A percentile compares a stretch with the other conserved stretches of the same genome.
These are phyloP conservation scores for Synchiropus splendidus DNA, from an alignment of 2,113 vertebrate species.

Conservation along the genomic window DNA sequence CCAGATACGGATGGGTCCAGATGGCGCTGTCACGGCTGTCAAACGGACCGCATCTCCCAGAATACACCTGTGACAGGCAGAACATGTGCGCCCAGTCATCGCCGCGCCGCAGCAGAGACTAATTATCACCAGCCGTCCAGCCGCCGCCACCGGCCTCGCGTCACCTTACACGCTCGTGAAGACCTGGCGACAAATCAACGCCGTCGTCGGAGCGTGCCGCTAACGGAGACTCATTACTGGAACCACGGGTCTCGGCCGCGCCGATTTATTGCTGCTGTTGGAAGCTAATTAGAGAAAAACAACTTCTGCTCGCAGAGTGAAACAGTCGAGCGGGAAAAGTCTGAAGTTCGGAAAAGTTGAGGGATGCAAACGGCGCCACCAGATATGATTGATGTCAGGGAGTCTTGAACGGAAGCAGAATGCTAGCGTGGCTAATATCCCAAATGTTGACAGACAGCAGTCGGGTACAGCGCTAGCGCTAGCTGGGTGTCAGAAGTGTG, in stretches of 20 bases:
- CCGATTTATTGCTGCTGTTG: background rate
- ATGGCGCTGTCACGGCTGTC: conserved; percentile 70
- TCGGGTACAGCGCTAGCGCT: too few relatives aligned
- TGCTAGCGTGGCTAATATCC: too few relatives aligned
- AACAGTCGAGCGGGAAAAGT: too few relatives aligned
- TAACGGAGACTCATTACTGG: background rate
- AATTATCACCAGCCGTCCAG: conserved; percentile 65
- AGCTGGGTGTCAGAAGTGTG: background rate
- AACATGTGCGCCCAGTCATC: conserved; percentile 68
- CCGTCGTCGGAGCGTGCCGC: conserved; percentile 24
- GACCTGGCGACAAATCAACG: conserved; percentile 35
- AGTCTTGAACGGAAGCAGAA: too few relatives aligned
- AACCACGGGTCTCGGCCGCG: background rate
- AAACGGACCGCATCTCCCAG: conserved; percentile 59
- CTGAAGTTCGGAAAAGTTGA: too few relatives aligned
- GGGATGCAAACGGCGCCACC: too few relatives aligned
- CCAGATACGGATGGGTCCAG: conserved; percentile 58
- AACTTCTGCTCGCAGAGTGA: background rate
- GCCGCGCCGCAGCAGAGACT: conserved; percentile 56
- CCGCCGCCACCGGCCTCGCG: conserved; percentile 17
- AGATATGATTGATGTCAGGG: too few relatives aligned
- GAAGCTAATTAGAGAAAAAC: background rate
- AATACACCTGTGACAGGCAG: conserved; percentile 73
- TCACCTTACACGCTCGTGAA: conserved; percentile 47
- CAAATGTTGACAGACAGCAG: too few relatives aligned